These are phyloP conservation scores for Axinella damicornis DNA, from an alignment of 37 sponge, comb jelly and placozoan species.

Conservation along the genomic window DNA sequence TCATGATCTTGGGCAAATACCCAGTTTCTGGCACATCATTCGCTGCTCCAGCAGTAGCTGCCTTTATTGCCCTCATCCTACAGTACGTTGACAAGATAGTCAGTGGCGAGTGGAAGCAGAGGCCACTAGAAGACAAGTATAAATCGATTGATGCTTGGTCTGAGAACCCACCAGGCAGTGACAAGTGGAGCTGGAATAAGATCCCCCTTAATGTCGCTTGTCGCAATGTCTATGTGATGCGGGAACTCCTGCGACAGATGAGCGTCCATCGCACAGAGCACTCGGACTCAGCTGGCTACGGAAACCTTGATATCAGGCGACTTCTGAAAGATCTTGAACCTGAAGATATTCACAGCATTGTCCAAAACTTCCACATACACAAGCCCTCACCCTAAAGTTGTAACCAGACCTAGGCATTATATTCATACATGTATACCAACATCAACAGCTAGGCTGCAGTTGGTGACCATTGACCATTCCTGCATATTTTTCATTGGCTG, in stretches of 20 bases:
- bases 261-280: not conserved
- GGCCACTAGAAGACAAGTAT: not conserved
- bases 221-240: not conserved
- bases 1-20: not conserved
- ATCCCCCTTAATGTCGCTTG: not conserved
- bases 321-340: no score
- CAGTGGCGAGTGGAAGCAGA: not conserved
- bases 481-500: no score
- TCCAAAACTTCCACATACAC: no score
- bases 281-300: not conserved
- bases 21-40: not conserved
- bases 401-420: no score
- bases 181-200: not conserved
- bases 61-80: not conserved
- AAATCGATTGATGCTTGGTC: not conserved
- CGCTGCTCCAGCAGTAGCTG: conserved; percentile 9
- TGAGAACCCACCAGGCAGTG: not conserved
- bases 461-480: no score
- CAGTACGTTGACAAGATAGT: not conserved
- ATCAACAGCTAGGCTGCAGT: no score
- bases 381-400: no score
- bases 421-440: no score
- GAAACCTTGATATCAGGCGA: not conserved
- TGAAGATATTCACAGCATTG: no score
- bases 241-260: not conserved